These are phyloP conservation scores for Vipera latastei DNA, from an alignment of 2,797 vertebrate species.

Conservation along the genomic window DNA sequence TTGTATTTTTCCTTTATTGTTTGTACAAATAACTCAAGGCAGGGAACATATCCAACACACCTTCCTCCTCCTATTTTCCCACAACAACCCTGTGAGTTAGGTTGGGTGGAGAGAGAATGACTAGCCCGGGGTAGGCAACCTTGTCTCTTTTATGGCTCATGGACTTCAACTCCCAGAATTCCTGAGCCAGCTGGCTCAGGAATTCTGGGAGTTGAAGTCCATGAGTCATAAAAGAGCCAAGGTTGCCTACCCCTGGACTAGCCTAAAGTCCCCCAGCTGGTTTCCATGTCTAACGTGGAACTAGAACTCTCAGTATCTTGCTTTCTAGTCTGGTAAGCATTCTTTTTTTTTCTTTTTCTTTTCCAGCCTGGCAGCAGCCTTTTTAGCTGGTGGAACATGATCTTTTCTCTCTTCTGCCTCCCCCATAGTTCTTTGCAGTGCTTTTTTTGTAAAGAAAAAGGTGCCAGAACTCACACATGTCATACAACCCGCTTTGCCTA, in stretches of 20 bases:
- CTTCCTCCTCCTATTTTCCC: background rate
- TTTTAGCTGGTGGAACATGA: background rate
- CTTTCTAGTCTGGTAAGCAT: background rate
- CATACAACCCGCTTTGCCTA: too few relatives aligned
- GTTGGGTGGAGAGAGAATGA: background rate
- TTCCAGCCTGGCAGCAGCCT: background rate
- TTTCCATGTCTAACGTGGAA: background rate
- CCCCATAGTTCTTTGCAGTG: background rate
- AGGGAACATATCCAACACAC: background rate
- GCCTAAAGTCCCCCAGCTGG: background rate
- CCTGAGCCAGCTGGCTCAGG: too few relatives aligned
- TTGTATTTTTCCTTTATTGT: background rate
- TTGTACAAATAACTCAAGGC: background rate
- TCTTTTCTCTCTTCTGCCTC: background rate
- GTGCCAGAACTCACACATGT: too few relatives aligned
- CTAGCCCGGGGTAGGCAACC: background rate
- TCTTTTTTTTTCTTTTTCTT: background rate
- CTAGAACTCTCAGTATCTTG: background rate
- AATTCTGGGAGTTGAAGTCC: too few relatives aligned
- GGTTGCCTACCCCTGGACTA: background rate
- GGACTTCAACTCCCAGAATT: too few relatives aligned
- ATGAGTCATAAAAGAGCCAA: too few relatives aligned
- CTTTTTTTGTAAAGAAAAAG: too few relatives aligned
- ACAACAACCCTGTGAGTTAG: background rate
- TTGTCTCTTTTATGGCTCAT: too few relatives aligned